These are phyloP conservation scores for Anarhynchus alexandrinus DNA, from an alignment of 2,113 vertebrate genomes.

Conservation along the genomic window DNA sequence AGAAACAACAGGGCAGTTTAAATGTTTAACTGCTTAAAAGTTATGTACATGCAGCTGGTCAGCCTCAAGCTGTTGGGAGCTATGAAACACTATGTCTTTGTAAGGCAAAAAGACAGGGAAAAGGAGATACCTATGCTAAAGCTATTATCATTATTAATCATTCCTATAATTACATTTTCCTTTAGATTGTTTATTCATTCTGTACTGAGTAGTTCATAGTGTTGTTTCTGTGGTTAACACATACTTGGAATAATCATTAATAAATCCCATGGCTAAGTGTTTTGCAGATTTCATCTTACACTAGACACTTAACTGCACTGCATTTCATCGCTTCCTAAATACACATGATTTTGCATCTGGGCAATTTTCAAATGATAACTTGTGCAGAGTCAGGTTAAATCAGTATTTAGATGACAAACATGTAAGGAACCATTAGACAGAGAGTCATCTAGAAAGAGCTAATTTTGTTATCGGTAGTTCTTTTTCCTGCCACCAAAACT, in stretches of 20 bases:
- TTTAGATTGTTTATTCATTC: conserved; percentile 10
- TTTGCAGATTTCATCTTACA: neutral
- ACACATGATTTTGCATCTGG: neutral
- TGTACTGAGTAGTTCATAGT: neutral
- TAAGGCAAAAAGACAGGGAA: neutral
- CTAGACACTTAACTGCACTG: neutral
- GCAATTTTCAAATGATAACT: neutral
- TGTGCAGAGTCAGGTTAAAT: neutral
- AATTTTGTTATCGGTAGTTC: neutral
- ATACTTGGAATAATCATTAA: neutral
- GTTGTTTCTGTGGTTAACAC: neutral
- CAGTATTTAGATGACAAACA: neutral
- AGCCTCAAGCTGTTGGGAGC: neutral
- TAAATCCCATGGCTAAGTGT: neutral
- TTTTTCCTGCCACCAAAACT: neutral
- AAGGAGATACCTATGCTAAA: neutral
- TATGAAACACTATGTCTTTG: neutral
- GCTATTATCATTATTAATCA: neutral
- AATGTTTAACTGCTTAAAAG: neutral
- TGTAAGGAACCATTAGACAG: neutral
- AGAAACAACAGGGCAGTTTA: neutral
- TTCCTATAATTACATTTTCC: neutral
- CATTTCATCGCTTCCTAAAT: neutral
- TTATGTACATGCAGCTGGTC: neutral
- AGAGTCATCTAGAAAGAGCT: neutral